A percentile compares a stretch with the other conserved stretches of the same genome.
Conservation (phyloP, 2,797 vertebrate species). For the Tadarida brasiliensis region DNA sequence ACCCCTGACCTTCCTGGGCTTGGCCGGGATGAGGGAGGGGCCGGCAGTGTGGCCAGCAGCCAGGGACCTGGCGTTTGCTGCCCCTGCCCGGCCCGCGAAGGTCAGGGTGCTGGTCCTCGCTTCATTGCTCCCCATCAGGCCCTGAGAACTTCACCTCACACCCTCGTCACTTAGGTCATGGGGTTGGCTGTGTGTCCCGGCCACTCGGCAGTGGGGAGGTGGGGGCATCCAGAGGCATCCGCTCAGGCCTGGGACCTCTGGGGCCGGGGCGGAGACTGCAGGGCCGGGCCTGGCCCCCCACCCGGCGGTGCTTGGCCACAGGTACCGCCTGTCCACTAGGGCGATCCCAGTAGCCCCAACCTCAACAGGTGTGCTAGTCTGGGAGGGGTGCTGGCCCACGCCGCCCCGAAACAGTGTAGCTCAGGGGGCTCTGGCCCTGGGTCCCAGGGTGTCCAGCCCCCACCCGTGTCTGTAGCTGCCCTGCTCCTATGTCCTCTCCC, state of each 20-base stretch:
- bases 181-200: neutral
- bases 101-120: neutral
- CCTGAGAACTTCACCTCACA: too few species aligned
- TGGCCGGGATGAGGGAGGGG: too few species aligned
- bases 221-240: neutral
- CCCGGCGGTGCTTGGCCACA: neutral
- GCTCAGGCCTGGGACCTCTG: neutral
- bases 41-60: neutral
- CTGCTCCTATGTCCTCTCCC: neutral
- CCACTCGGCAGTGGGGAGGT: neutral
- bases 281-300: too few species aligned
- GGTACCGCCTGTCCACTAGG: too few species aligned
- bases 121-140: neutral
- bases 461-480: neutral
- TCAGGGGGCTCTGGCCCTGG: neutral
- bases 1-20: neutral
- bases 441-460: neutral
- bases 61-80: neutral
- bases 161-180: neutral
- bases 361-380: neutral
- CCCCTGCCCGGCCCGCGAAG: neutral
- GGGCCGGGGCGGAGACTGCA: too few species aligned
- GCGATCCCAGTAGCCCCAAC: neutral
- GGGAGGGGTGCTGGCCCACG: neutral
- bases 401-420: fast-evolving